Percentiles rank a stretch among this genome's conserved stretches.
Conservation (phyloP, 2,113 vertebrate species). For the Pelecanus crispus region DNA sequence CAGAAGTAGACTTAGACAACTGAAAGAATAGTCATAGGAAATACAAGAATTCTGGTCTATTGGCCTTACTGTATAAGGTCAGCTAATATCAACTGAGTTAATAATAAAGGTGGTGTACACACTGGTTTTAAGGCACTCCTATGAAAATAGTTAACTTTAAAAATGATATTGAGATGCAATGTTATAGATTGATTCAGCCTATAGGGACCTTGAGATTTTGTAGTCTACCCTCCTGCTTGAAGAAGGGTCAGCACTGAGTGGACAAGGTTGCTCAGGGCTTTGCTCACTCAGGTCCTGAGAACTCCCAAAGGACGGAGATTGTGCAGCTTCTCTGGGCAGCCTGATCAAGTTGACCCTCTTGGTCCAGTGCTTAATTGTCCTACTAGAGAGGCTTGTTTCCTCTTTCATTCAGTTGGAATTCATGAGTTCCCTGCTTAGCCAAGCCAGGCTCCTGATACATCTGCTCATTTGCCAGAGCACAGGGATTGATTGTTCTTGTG, state of each 20-base stretch:
- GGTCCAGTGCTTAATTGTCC: not conserved
- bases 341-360: not conserved
- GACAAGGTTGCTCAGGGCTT: not conserved
- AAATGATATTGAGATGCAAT: not conserved
- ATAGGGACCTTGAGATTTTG: not conserved
- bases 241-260: not conserved
- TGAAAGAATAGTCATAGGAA: conserved; percentile 3
- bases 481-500: not conserved
- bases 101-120: not conserved
- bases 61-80: not conserved
- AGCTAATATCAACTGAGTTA: not conserved
- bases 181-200: not conserved
- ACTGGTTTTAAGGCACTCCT: not conserved
- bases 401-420: not conserved
- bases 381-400: not conserved
- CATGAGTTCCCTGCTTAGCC: not conserved
- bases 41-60: not conserved
- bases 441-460: not conserved
- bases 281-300: not conserved
- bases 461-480: not conserved
- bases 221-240: not conserved
- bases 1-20: not conserved
- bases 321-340: not conserved
- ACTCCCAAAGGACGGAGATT: not conserved
- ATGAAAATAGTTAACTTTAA: not conserved